phyloP scores from a whole-genome alignment of 2,113 vertebrate species.

The Oryzias curvinotus region DNA sequence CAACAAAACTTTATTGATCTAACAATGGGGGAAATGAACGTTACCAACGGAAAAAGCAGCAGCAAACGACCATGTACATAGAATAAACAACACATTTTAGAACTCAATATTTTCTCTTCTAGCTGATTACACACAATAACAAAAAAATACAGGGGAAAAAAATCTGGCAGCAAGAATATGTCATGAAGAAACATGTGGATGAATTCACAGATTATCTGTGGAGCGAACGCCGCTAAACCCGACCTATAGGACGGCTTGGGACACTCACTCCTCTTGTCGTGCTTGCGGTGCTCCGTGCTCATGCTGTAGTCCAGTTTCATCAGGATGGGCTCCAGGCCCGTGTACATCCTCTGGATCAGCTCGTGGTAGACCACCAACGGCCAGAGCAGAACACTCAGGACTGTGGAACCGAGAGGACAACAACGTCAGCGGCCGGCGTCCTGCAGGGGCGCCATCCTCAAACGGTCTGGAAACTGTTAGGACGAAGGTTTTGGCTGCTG shows the following conservation, averaged over 20 bases:
- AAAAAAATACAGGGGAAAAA: no score
- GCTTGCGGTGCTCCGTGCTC: slow-evolving; percentile 90
- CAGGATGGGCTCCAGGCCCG: slow-evolving; percentile 91
- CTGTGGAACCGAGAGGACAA: slow-evolving; percentile 56
- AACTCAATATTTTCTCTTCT: no score
- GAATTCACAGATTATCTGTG: no score
- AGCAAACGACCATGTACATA: not conserved
- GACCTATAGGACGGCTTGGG: no score
- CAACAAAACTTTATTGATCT: no score
- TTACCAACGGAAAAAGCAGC: not conserved
- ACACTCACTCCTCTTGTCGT: slow-evolving; percentile 95
- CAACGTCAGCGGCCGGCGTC: not conserved
- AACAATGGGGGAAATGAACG: no score
- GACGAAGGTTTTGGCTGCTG: not conserved
- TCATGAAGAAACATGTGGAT: no score
- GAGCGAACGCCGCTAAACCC: no score
- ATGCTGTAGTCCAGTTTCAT: slow-evolving; percentile 99
- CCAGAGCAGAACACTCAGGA: slow-evolving; percentile 94
- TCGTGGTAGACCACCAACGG: slow-evolving; percentile 97
- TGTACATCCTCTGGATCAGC: slow-evolving; percentile 98
- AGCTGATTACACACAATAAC: no score
- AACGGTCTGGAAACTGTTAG: no score
- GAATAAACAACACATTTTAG: no score
- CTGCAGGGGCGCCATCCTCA: not conserved
- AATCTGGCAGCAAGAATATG: no score